Evolutionary conservation across 1,140 invertebrate genomes (phyloP).

Genomic region (Zaprionus nigranus): DNA sequence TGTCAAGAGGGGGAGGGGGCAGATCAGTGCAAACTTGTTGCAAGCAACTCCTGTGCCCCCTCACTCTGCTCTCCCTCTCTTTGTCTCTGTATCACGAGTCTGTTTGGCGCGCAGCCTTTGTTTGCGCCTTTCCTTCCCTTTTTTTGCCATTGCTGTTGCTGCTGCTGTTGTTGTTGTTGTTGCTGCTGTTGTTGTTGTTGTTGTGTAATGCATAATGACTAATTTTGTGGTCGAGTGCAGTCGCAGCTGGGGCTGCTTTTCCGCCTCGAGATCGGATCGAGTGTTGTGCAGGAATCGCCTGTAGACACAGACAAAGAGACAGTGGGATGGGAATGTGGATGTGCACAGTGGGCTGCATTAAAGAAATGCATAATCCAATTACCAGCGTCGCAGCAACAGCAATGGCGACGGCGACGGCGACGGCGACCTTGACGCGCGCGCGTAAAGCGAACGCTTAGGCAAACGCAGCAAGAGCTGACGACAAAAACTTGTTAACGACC

Average conservation of each 20-base stretch:
- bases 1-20: not conserved
- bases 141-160: conserved; percentile 14
- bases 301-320: not conserved
- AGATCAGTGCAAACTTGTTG: not conserved
- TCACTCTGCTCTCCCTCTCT: not conserved
- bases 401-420: conserved; percentile 10
- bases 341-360: not conserved
- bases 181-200: conserved; percentile 18
- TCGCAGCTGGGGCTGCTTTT: conserved; percentile 19
- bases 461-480: conserved; percentile 44
- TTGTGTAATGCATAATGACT: conserved; percentile 56
- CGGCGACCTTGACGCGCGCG: conserved; percentile 26
- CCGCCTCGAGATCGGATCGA: conserved; percentile 5
- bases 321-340: not conserved
- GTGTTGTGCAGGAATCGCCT: not conserved
- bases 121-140: conserved; percentile 22
- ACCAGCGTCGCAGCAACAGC: not conserved
- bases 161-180: not conserved
- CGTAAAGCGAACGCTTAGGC: conserved; percentile 19
- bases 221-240: conserved; percentile 56
- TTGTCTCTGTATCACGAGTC: not conserved
- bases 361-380: conserved; percentile 6
- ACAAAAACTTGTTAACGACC: conserved; percentile 66
- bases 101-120: not conserved
- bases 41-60: not conserved